Base-by-base conservation (phyloP, 2,888 invertebrate species). In the Rotaria macrura region DNA sequence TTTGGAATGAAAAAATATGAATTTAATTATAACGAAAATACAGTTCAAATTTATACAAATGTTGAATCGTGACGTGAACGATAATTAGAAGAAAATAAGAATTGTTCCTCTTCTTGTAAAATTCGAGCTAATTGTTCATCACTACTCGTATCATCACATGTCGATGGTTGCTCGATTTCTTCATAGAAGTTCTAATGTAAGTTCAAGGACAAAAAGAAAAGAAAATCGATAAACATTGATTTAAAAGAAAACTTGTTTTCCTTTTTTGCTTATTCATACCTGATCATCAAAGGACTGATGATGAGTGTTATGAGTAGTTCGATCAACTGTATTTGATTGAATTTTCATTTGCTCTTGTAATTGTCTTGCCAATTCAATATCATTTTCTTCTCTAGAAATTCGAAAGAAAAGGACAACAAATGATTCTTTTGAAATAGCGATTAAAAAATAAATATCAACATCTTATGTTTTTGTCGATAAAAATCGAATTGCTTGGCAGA, bases 61-160 rank as follows among this genome's bases (percentile, higher is more conserved):
- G 43, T 43, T 43, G 40, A 43, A 38, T 43, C 25, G n/a, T n/a
- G 25, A 25, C 5, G 65, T 5, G 65, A 34, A 1, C 34, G 65
- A 65, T 20, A 20, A 29, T n/a, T 34, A 25, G 79, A 2, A 14
- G 40, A 9, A 5, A 25, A 25, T 79, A 79, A 43, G 25, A 43
- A 25, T 25, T n/a, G 12, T 43, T 79, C 79, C 43, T 79, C 79
- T 43, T 79, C 43, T 79, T 79, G 79, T n/a, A 79, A 79, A 43
- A 79, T 25, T 79, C 79, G 40, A 14, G 79, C 79, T 40, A 79
- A 43, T n/a, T 79, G 79, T 23, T 79, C 79, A 79, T 79, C 79
- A 43, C 43, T 43, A 43, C 79, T 79, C 12, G 25, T 40, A 79
- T 79, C 79, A 25, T 25, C 43, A 43, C 5, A 4, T 43, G 65